Base-by-base conservation (phyloP, 2,797 vertebrate species). In the Sebastes umbrosus region DNA sequence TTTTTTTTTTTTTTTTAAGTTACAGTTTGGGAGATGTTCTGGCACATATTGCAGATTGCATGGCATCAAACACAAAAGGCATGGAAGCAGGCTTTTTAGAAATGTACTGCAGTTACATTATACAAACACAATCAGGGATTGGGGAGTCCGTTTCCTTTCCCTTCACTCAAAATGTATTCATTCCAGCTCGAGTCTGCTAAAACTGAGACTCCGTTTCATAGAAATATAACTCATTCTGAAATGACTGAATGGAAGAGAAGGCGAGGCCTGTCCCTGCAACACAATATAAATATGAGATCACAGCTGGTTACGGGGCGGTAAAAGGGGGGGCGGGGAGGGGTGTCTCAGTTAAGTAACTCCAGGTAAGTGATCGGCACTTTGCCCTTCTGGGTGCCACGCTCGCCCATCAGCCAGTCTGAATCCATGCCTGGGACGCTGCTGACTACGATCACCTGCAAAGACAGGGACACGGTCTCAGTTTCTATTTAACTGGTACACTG, bases 341-440 rank as follows among this genome's bases (percentile, higher is more conserved):
- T 14, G 13, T 16, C 67, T 97, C 95, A 99, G 96, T 99, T 99
- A 73, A 99, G 96, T 86, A 99, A 95, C 95, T 99, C 98, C 96
- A 99, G 96, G 92, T 99, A 99, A 86, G 99, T 99, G 95, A 99
- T 99, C 73, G 99, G 99, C 90, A 99, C 99, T 96, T 97, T 98
- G 94, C 99, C 98, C 90, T 97, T 98, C 95, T 99, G 99, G 94
- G 80, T 98, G 88, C 98, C 98, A 75, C 99, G 96, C 93, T 99
- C 98, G 14, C 99, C 98, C 97, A 99, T 97, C 90, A 99, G 95
- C 98, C 99, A 99, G 90, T 99, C 99, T 73, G 97, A 97, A 89
- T 99, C 98, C 98, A 99, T 99, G 84, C 97, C 98, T 25, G 96
- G 91, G 68, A 98, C 96, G 76, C 97, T 97, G 95, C 97, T 98